These are phyloP conservation scores for Cryptoblepharus egeriae DNA, from an alignment of 2,797 vertebrate genomes.

Conservation along the genomic window DNA sequence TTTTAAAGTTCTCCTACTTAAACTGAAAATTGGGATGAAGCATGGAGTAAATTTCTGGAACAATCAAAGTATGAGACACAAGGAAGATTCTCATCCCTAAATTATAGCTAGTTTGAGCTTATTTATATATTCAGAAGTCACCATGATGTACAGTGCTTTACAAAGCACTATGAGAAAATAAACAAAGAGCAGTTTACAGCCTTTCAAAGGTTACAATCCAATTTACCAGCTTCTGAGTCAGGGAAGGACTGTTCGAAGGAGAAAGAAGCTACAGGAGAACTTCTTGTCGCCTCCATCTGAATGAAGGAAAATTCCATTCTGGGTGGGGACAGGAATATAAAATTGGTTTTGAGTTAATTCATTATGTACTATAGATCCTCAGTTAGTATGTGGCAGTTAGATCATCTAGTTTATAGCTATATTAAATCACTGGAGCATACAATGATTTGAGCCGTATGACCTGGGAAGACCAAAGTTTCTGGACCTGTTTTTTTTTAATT, in stretches of 20 bases:
- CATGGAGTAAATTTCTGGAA: no score
- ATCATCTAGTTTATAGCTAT: neutral
- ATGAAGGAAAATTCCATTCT: neutral
- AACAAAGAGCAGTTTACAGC: no score
- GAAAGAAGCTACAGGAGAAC: neutral
- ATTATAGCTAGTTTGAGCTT: no score
- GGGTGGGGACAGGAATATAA: neutral
- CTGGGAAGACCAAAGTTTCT: no score
- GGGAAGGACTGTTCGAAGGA: neutral
- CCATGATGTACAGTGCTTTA: no score
- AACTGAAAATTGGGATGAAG: no score
- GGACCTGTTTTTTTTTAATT: neutral
- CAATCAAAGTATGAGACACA: neutral
- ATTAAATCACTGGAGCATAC: neutral
- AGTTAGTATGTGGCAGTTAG: neutral
- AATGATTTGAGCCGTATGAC: neutral
- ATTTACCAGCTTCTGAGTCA: neutral
- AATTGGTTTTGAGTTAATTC: neutral
- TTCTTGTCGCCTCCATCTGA: neutral
- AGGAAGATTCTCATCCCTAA: neutral
- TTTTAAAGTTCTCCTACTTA: no score
- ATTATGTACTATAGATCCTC: neutral
- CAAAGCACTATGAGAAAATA: no score
- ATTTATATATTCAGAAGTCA: no score
- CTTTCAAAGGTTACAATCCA: neutral